Evolutionary conservation across 1,140 invertebrate species (phyloP).

Genomic region (Solen grandis): DNA sequence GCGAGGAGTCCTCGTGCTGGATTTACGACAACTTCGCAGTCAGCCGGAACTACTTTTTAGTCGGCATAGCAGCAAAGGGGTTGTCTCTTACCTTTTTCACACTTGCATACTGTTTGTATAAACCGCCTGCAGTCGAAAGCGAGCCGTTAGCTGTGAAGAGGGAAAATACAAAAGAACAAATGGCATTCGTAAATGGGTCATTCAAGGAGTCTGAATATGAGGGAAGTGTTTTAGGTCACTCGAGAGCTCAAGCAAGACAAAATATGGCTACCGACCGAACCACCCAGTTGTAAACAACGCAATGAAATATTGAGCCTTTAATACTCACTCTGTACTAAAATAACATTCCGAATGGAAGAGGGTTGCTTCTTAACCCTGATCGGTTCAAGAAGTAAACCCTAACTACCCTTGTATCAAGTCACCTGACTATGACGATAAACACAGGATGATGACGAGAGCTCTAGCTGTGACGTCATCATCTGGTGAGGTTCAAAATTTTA

Average conservation of each 20-base stretch:
- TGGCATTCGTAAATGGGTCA: constrained; percentile 48
- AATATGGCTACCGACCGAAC: background rate
- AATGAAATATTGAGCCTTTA: too few relatives aligned
- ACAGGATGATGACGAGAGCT: too few relatives aligned
- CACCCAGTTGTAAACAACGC: too few relatives aligned
- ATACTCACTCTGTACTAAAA: too few relatives aligned
- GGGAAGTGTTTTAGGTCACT: background rate
- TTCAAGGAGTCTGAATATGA: constrained; percentile 39
- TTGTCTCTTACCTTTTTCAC: constrained; percentile 46
- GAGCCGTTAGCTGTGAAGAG: background rate
- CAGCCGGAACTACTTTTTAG: constrained; percentile 56
- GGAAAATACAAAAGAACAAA: constrained; percentile 18
- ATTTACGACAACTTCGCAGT: constrained; percentile 69
- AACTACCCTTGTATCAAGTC: too few relatives aligned
- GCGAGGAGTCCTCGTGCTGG: constrained; percentile 75
- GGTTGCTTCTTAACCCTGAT: too few relatives aligned
- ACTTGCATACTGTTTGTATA: constrained; percentile 54
- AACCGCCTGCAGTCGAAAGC: constrained; percentile 18
- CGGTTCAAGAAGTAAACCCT: too few relatives aligned
- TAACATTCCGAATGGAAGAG: too few relatives aligned
- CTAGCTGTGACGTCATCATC: too few relatives aligned
- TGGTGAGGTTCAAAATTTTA: too few relatives aligned
- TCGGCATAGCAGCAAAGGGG: constrained; percentile 20
- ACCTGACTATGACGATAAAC: too few relatives aligned
- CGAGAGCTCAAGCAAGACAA: too few relatives aligned